Base-by-base conservation (phyloP, 2,888 invertebrate genomes). In the Microctonus aethiopoides region DNA sequence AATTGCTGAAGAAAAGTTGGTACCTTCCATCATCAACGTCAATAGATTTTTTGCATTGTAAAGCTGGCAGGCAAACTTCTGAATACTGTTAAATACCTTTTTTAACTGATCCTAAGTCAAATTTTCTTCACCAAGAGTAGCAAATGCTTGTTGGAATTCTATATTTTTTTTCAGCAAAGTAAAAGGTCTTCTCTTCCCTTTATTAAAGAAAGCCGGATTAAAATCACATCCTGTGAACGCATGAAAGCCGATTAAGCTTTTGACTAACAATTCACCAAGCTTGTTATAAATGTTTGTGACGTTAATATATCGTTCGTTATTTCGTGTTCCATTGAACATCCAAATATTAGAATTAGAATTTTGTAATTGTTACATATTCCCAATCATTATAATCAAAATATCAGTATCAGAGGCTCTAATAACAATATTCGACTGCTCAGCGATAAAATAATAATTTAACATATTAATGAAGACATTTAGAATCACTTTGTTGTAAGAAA, bases 261-360 rank as follows among this genome's bases (percentile, higher is more conserved):
- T 56, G 34, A 22, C 9, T 13, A 68, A 7, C 26, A 51, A n/a
- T 34, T 10, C 13, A 7, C 68, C 68, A 11, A 61, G 34, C 16
- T 61, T 29, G 1, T 9, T 13, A 16, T 68, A 52, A 0, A 62
- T 46, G 62, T 29, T 22, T 0, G 41, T 52, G 1, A 63, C 1
- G n/a, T 68, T 39, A 11, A 68, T 52, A 32, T 34, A 68, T 16
- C 71, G 10, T 52, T 52, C n/a, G 16, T 64, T 51, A 16, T 71
- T 68, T 32, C 76, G 76, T 16, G 76, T 78, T 20, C 75, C 77
- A n/a, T n/a, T n/a, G n/a, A n/a, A n/a, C n/a, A n/a, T n/a, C n/a
- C n/a, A n/a, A n/a, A n/a, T n/a, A n/a, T n/a, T n/a, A n/a, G n/a
- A n/a, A n/a, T n/a, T n/a, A n/a, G n/a, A n/a, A n/a, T n/a, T n/a